Conservation (phyloP, 2,113 vertebrate species). For the Turnix velox region DNA sequence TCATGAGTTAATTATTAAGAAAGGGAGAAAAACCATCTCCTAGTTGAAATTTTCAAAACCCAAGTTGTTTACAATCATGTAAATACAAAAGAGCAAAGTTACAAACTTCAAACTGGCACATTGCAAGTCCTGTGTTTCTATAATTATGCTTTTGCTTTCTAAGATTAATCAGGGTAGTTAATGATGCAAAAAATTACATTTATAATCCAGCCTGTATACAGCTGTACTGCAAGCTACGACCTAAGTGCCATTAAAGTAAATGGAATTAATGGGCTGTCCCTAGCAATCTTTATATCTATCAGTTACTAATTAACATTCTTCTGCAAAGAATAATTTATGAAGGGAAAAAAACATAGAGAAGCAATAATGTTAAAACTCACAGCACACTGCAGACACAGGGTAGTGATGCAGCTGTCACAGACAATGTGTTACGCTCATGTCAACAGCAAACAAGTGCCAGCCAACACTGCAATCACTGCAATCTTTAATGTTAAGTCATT, state of each 20-base stretch:
- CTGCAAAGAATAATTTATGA: conserved; percentile 73
- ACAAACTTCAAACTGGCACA: conserved; percentile 38
- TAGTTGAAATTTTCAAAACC: not conserved
- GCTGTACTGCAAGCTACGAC: conserved; percentile 78
- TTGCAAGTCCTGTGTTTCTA: conserved; percentile 38
- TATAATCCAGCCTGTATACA: conserved; percentile 81
- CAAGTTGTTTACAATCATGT: not conserved
- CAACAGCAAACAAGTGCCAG: not conserved
- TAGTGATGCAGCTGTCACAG: not conserved
- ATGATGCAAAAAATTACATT: conserved; percentile 83
- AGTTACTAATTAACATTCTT: conserved; percentile 87
- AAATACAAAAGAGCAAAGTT: conserved; percentile 10
- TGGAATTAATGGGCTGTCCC: conserved; percentile 95
- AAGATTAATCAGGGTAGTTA: conserved; percentile 77
- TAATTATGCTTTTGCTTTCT: conserved; percentile 76
- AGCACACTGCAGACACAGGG: not conserved
- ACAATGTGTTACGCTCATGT: not conserved
- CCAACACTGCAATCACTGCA: conserved; percentile 26
- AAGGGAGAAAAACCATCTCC: not conserved
- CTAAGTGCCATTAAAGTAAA: conserved; percentile 86
- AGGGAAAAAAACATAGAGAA: conserved; percentile 38
- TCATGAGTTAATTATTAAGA: conserved; percentile 3
- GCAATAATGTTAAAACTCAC: conserved; percentile 34
- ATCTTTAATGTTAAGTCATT: conserved; percentile 48
- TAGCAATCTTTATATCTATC: conserved; percentile 85